Base-by-base conservation (phyloP, 1,140 invertebrate species). In the Dendroctonus ponderosae region DNA sequence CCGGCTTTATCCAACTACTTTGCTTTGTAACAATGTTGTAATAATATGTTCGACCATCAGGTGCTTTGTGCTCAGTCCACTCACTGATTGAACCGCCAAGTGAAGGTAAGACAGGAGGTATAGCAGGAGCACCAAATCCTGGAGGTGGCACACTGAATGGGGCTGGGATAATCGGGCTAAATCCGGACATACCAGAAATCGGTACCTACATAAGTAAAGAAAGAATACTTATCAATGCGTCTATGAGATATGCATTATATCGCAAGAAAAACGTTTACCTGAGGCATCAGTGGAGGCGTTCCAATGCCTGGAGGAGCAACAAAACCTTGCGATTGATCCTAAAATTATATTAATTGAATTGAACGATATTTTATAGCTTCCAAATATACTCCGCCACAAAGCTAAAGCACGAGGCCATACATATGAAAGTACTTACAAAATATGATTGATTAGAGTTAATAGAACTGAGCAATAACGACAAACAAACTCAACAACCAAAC, bases 1-100 rank as follows among this genome's bases (percentile, higher is more conserved):
- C 95, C 2, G 97, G 97, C 79, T 99, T 99, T 75, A 98, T 96
- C 97, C 97, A 99, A 0, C 91, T 86, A 52, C 95, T 97, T 76
- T 98, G 92, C 76, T 98, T 97, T 0, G 95, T 97, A 15, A 88
- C 81, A 62, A 86, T 87, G 78, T 99, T 99, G 75, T 98, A 98
- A 80, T 95, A 99, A 81, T 99, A 99, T 0, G 87, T 93, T 43
- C 95, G 81, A 11, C 96, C 96, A 84, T 99, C 97, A 3, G 95
- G 96, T 14, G 96, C 91, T 79, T 94, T 97, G 78, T 98, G 96
- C 77, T 98, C 96, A 5, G 91, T 92, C 97, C 96, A 99, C 66
- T 73, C 52, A 59, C 42, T 51, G 26, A 67, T 62, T 57, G 68
- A 50, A 43, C 76, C 71, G 57, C 73, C 69, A 9, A 72, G 71